phyloP scores from a whole-genome alignment of 2,113 vertebrate genomes.

The Hiodon alosoides region DNA sequence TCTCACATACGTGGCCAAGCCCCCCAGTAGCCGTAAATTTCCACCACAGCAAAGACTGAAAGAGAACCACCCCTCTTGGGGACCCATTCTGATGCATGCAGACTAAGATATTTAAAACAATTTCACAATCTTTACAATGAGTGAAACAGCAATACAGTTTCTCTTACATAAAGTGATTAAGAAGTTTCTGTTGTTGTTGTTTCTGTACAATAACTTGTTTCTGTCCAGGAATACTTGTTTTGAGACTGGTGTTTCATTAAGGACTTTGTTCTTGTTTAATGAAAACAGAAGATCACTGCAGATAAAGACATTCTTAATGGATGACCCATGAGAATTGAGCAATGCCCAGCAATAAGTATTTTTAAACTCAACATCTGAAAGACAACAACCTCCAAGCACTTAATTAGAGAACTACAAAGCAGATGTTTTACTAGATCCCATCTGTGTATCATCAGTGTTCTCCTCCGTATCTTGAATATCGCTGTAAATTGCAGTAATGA shows the following conservation, averaged over 20 bases:
- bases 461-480: constrained; percentile 29
- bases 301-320: constrained; percentile 12
- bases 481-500: constrained; percentile 39
- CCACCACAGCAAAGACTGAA: neutral
- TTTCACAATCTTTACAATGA: no score
- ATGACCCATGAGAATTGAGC: constrained; percentile 17
- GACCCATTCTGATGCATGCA: neutral
- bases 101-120: neutral
- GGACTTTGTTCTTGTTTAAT: neutral
- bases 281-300: neutral
- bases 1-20: neutral
- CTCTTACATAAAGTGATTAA: no score
- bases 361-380: constrained; percentile 36
- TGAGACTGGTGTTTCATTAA: neutral
- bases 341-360: constrained; percentile 16
- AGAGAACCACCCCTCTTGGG: neutral
- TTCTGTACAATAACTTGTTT: no score
- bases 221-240: neutral
- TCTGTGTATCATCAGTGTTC: constrained; percentile 30
- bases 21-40: neutral
- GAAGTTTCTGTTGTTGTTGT: no score
- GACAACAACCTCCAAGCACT: constrained; percentile 27
- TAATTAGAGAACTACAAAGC: constrained; percentile 30
- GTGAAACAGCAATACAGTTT: no score
- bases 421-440: constrained; percentile 28